A percentile compares a stretch with the other conserved stretches of the same genome.
These are phyloP conservation scores for Endomychus coccineus DNA, from an alignment of 2,888 invertebrate genomes.

Conservation along the genomic window DNA sequence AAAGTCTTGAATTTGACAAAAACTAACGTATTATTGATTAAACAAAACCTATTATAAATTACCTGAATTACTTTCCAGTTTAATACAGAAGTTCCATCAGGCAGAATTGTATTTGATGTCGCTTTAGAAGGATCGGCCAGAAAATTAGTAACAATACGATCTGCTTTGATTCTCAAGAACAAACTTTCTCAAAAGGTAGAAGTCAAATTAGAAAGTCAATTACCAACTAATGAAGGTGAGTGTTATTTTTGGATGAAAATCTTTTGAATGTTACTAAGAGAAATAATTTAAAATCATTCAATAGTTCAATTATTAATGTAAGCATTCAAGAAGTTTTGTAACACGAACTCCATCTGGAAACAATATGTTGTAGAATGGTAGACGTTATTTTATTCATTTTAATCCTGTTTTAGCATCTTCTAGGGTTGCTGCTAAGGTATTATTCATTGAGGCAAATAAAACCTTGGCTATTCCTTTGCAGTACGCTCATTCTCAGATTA, in stretches of 20 bases:
- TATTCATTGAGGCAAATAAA: slow-evolving; percentile 49
- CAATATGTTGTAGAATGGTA: neutral
- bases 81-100: slow-evolving; percentile 44
- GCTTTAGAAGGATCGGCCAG: slow-evolving; percentile 88
- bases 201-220: slow-evolving; percentile 59
- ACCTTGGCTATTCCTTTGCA: slow-evolving; percentile 69
- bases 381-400: neutral
- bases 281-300: too few species aligned
- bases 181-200: slow-evolving; percentile 64
- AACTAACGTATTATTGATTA: too few species aligned
- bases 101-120: slow-evolving; percentile 86
- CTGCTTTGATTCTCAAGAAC: slow-evolving; percentile 78
- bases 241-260: too few species aligned
- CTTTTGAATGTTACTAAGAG: too few species aligned
- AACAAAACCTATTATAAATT: too few species aligned
- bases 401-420: slow-evolving; percentile 18
- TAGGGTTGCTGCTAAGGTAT: slow-evolving; percentile 39
- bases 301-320: neutral
- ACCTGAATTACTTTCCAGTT: slow-evolving; percentile 13
- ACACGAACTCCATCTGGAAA: too few species aligned
- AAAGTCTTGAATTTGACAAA: neutral
- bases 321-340: too few species aligned
- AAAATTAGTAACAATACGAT: slow-evolving; percentile 87
- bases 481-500: slow-evolving; percentile 66
- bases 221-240: slow-evolving; percentile 38